These are phyloP conservation scores for Steatocranus sp. DNA, from an alignment of 2,797 vertebrate species.

Conservation along the genomic window DNA sequence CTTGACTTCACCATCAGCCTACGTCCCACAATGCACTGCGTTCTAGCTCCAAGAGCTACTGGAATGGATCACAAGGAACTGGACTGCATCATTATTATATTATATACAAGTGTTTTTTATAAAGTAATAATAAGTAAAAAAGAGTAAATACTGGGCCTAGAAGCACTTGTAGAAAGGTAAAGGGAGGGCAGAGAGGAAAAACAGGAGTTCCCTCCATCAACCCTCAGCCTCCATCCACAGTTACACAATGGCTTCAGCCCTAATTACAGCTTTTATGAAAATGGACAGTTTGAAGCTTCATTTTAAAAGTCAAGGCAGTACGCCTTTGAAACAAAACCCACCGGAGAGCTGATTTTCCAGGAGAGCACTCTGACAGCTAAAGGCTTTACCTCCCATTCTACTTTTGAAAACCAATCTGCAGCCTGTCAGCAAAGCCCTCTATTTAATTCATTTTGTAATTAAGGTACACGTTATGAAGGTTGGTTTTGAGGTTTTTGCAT, in stretches of 20 bases:
- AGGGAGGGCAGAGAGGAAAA: background rate
- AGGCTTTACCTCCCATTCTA: background rate
- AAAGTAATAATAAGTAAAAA: background rate
- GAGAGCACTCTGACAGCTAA: background rate
- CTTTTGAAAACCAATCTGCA: background rate
- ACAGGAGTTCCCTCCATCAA: background rate
- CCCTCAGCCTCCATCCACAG: background rate
- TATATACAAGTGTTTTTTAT: background rate
- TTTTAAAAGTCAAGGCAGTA: rapidly evolving
- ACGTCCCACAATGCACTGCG: constrained; percentile 71
- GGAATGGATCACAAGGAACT: constrained; percentile 35
- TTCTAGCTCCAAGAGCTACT: background rate
- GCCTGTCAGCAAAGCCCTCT: background rate
- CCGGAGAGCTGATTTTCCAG: background rate
- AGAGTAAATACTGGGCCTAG: background rate
- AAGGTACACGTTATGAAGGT: background rate
- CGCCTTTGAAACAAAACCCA: background rate
- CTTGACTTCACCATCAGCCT: constrained; percentile 67
- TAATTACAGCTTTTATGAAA: background rate
- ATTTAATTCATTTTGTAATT: background rate
- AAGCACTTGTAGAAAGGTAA: background rate
- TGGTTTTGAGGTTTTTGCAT: background rate
- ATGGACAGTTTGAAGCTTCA: background rate
- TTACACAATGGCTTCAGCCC: background rate
- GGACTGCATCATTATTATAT: background rate